Evolutionary conservation across 2,113 vertebrate genomes (phyloP).

Genomic region (Oxyruncus cristatus): DNA sequence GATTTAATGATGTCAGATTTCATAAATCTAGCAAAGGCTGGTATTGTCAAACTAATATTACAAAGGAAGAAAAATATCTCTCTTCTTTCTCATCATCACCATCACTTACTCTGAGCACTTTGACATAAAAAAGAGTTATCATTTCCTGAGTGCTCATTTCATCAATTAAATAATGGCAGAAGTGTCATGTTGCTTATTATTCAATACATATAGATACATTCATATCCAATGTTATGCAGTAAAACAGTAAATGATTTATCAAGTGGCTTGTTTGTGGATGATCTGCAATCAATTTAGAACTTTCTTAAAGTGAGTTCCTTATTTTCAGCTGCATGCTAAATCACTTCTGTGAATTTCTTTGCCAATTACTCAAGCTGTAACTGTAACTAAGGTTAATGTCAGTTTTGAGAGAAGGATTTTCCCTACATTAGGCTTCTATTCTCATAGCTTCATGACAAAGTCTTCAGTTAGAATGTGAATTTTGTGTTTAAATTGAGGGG

Average conservation of each 20-base stretch:
- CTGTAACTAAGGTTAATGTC: background rate
- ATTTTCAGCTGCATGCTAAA: background rate
- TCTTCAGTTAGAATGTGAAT: background rate
- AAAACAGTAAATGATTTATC: background rate
- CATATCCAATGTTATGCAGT: background rate
- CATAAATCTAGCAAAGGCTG: constrained; percentile 22
- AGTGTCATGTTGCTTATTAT: background rate
- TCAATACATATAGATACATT: background rate
- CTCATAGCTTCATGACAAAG: background rate
- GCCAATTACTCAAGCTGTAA: background rate
- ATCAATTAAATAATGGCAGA: constrained; percentile 32
- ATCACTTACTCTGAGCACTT: constrained; percentile 35
- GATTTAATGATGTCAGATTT: constrained; percentile 35
- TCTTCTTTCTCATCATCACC: background rate
- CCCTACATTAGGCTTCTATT: background rate
- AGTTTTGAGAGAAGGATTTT: background rate
- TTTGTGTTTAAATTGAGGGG: background rate
- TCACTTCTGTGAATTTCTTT: background rate
- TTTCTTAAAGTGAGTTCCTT: background rate
- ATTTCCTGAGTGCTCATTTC: constrained; percentile 28
- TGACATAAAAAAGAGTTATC: constrained; percentile 26
- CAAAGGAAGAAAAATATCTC: constrained; percentile 19
- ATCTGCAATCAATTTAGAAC: background rate
- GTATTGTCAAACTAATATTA: constrained; percentile 5
- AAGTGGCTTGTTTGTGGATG: background rate